phyloP scores from a whole-genome alignment of 2,888 invertebrate species.

The Drosophila mimetica region DNA sequence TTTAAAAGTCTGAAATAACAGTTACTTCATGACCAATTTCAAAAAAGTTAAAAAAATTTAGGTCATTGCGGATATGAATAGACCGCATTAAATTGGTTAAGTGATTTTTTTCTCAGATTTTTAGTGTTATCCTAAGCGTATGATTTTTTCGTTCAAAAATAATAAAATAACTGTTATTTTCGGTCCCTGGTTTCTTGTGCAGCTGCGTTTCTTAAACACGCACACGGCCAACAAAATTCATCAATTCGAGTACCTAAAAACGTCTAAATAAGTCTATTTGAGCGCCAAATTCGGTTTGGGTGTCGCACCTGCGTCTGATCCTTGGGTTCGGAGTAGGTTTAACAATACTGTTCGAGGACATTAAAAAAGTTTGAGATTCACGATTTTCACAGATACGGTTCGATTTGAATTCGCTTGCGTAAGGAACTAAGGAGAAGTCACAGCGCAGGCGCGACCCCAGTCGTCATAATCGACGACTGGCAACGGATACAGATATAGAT shows the following conservation, averaged over 20 bases:
- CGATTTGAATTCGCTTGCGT: conserved; percentile 50
- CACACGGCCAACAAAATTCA: conserved; percentile 50
- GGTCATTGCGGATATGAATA: too few species aligned
- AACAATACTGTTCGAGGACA: conserved; percentile 37
- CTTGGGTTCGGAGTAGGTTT: conserved; percentile 14
- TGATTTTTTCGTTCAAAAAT: too few species aligned
- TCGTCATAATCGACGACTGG: conserved; percentile 68
- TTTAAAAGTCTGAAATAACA: too few species aligned
- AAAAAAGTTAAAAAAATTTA: too few species aligned
- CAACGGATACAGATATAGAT: conserved; percentile 47
- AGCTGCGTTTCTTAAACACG: conserved; percentile 73
- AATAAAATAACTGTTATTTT: too few species aligned
- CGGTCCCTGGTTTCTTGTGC: conserved; percentile 62
- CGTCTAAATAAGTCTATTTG: conserved; percentile 82
- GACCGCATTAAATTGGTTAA: too few species aligned
- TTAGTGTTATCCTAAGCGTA: too few species aligned
- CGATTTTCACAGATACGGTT: conserved; percentile 58
- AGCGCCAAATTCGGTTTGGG: conserved; percentile 75
- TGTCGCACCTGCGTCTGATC: conserved; percentile 51
- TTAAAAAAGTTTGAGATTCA: conserved; percentile 45
- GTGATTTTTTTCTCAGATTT: too few species aligned
- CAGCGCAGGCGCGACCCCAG: conserved; percentile 63
- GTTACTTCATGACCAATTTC: too few species aligned
- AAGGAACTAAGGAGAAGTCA: conserved; percentile 65
- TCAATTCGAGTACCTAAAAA: conserved; percentile 72